Evolutionary conservation across 2,888 invertebrate genomes (phyloP).

Genomic region (Drosophila nigricruria): DNA sequence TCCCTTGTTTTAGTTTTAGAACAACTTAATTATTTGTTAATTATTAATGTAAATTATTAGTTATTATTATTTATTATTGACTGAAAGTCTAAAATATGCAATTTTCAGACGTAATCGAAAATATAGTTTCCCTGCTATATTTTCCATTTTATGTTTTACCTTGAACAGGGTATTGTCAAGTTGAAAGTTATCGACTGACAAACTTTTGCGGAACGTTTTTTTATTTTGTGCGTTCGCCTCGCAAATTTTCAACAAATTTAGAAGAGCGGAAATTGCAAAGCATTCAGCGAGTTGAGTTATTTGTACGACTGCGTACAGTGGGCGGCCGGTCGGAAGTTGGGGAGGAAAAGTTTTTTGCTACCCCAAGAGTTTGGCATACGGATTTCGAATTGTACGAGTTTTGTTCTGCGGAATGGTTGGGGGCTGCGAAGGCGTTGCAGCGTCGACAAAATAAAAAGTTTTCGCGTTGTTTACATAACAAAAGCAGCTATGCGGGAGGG

Average conservation of each 20-base stretch:
- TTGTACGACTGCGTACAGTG: conserved; percentile 57
- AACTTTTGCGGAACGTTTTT: conserved; percentile 11
- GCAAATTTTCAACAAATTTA: conserved; percentile 78
- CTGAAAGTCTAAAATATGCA: too few species aligned
- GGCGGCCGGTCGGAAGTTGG: neutral
- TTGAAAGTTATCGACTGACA: conserved; percentile 7
- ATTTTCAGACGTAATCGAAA: too few species aligned
- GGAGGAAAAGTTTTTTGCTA: conserved; percentile 63
- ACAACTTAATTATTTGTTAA: too few species aligned
- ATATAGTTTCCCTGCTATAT: too few species aligned
- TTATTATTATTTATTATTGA: too few species aligned
- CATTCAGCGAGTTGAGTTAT: conserved; percentile 79
- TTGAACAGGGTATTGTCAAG: conserved; percentile 7
- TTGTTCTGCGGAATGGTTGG: neutral
- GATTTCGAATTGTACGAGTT: conserved; percentile 32
- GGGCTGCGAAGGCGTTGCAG: conserved; percentile 57
- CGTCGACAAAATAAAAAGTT: conserved; percentile 67
- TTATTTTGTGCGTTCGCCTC: conserved; percentile 54
- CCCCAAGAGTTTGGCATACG: conserved; percentile 45
- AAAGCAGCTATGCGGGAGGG: conserved; percentile 49
- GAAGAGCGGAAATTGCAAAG: conserved; percentile 81
- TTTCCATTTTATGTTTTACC: neutral
- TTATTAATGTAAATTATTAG: too few species aligned
- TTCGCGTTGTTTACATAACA: conserved; percentile 79
- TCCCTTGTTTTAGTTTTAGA: too few species aligned